Evolutionary conservation across 2,797 vertebrate species (phyloP), one percentile per base, ranked within the genome.

Genomic region (Mus spretus): DNA sequence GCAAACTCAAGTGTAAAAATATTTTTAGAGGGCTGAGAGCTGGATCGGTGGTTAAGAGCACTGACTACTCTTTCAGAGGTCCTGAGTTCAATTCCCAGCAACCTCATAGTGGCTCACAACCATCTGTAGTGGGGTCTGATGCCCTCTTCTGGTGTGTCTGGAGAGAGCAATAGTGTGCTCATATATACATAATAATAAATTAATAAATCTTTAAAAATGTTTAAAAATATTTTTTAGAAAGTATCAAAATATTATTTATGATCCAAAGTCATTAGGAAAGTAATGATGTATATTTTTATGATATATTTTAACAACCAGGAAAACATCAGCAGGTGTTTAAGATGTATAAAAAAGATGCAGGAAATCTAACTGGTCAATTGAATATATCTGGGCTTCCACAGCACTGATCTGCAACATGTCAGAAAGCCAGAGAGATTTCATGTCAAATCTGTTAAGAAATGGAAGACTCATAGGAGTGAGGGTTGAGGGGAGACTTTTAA

Each of bases 351-450:
- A 85, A 92, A 85, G 50, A 87, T 65, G 75, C 19, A 53, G 59
- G 91, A 63, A 72, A 19, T 67, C 19, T 89, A 77, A 85, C 14
- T 10, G 50, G 72, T 75, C 61, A 10, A 59, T 40, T 79, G 55
- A 37, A 95, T 96, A 75, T 92, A 95, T 61, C 40, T 93, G 37
- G 59, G 20, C 5, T 91, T 94, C 37, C 89, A 89, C 24, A 95
- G 70, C 4, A 1, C 17, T 92, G 63, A 3, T 57, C 40, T 89
- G 34, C 31, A 89, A 59, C 4, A 37, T 15, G 95, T 93, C 22
- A 90, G 78, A 96, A 95, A 96, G 31, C 14, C 87, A 81, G 40
- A 74, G 13, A 26, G 4, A 88, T 47, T 91, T 96, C 65, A 90
- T 59, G 86, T 75, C 28, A 89, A 89, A 89, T 91, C 34, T 55